Percentiles rank a stretch among this genome's conserved stretches.
Conservation (phyloP, 1,140 invertebrate genomes). For the Sminthurinus signatus region DNA sequence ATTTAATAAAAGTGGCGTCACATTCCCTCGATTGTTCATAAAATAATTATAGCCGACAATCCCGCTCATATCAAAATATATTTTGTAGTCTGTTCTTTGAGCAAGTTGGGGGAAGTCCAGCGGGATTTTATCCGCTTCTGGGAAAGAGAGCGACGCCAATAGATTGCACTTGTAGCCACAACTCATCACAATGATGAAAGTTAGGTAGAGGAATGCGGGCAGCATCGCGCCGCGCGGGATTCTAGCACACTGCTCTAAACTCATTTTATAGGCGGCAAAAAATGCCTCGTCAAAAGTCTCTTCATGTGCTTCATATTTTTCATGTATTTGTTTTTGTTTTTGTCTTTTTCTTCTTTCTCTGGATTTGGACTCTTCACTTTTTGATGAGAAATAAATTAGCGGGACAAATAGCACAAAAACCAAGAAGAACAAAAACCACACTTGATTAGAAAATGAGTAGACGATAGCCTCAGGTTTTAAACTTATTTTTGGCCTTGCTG, state of each 20-base stretch:
- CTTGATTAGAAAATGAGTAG: neutral
- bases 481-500: neutral
- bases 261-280: neutral
- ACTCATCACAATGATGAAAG: conserved; percentile 17
- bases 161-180: conserved; percentile 25
- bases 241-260: conserved; percentile 11
- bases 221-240: conserved; percentile 3
- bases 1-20: conserved; percentile 12
- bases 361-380: neutral
- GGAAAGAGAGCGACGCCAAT: conserved; percentile 14
- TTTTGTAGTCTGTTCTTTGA: neutral
- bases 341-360: no score
- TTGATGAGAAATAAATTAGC: neutral
- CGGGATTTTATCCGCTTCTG: neutral
- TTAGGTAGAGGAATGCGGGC: conserved; percentile 4
- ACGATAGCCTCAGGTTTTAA: conserved; percentile 12
- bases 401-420: conserved; percentile 5
- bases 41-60: conserved; percentile 22
- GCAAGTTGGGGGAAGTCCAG: conserved; percentile 6
- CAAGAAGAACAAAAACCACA: conserved; percentile 10
- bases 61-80: conserved; percentile 24
- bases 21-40: conserved; percentile 2
- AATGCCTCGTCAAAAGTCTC: neutral
- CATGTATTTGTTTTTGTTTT: no score
- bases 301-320: no score